Conservation (phyloP, 2,797 vertebrate species). For the Semaprochilodus insignis region DNA sequence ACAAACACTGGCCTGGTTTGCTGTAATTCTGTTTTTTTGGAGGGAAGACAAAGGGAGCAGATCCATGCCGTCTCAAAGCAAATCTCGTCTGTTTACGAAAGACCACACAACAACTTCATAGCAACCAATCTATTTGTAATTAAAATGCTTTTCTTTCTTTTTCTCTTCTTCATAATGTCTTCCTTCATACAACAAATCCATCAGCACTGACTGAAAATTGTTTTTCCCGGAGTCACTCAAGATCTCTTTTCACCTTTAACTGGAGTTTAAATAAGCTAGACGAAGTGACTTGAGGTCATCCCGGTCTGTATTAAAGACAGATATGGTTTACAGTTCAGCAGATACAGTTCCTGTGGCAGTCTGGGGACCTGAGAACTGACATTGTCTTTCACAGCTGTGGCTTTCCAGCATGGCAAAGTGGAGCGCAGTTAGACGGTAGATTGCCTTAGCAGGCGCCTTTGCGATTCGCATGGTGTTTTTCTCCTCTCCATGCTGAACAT, state of each 20-base stretch:
- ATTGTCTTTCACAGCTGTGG: background rate
- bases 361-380: background rate
- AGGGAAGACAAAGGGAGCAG: conserved; percentile 76
- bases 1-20: conserved; percentile 68
- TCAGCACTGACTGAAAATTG: conserved; percentile 70
- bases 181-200: conserved; percentile 73
- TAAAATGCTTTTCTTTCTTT: conserved; percentile 65
- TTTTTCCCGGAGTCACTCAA: conserved; percentile 58
- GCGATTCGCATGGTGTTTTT: conserved; percentile 43
- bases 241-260: conserved; percentile 51
- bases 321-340: background rate
- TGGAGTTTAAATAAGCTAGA: conserved; percentile 9
- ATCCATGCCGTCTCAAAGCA: conserved; percentile 76
- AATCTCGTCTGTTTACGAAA: conserved; percentile 76
- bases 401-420: conserved; percentile 19
- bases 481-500: conserved; percentile 39
- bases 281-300: conserved; percentile 9
- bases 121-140: conserved; percentile 79
- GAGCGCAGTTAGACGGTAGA: conserved; percentile 22
- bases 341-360: background rate
- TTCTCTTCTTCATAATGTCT: conserved; percentile 65
- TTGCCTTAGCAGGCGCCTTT: conserved; percentile 29
- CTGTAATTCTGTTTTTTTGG: conserved; percentile 69
- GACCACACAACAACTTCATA: conserved; percentile 83
- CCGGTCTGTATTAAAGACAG: conserved; percentile 18